phyloP scores from a whole-genome alignment of 2,797 vertebrate genomes.

The Crocodylus rhombifer region DNA sequence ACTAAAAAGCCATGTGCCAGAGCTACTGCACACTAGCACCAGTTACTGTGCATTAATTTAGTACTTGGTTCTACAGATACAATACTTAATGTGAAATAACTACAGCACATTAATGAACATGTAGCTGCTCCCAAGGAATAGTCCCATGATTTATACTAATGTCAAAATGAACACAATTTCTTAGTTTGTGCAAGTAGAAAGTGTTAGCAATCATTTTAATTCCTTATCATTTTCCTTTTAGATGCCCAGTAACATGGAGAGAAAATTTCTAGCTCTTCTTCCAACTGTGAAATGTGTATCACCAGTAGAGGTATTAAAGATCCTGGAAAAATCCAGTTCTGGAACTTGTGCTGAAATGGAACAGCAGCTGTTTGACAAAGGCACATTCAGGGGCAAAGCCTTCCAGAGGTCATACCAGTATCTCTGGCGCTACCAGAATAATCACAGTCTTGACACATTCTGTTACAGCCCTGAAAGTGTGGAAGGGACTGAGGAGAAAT shows the following conservation, averaged over 20 bases:
- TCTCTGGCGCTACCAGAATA: slow-evolving; percentile 67
- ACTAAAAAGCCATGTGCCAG: too few species aligned
- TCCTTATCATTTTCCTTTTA: neutral
- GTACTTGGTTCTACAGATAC: too few species aligned
- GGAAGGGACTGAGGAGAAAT: slow-evolving; percentile 73
- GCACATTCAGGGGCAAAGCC: slow-evolving; percentile 79
- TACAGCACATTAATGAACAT: too few species aligned
- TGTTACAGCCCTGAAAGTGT: slow-evolving; percentile 62
- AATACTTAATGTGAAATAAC: too few species aligned
- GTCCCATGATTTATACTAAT: neutral
- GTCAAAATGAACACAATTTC: neutral
- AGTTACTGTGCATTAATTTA: too few species aligned
- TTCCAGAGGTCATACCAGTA: slow-evolving; percentile 87
- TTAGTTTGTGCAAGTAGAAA: neutral
- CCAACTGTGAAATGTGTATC: slow-evolving; percentile 82
- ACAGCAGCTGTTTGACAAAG: neutral
- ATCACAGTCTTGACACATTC: slow-evolving; percentile 78
- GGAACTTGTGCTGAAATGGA: slow-evolving; percentile 62
- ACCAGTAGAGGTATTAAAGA: slow-evolving; percentile 73
- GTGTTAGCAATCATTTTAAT: neutral
- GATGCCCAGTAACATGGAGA: neutral
- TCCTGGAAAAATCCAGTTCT: slow-evolving; percentile 32
- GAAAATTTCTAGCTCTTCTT: slow-evolving; percentile 80
- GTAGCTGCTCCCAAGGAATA: too few species aligned
- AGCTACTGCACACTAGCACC: too few species aligned